Base-by-base conservation (phyloP, 2,888 invertebrate genomes). In the Conistra vaccinii region DNA sequence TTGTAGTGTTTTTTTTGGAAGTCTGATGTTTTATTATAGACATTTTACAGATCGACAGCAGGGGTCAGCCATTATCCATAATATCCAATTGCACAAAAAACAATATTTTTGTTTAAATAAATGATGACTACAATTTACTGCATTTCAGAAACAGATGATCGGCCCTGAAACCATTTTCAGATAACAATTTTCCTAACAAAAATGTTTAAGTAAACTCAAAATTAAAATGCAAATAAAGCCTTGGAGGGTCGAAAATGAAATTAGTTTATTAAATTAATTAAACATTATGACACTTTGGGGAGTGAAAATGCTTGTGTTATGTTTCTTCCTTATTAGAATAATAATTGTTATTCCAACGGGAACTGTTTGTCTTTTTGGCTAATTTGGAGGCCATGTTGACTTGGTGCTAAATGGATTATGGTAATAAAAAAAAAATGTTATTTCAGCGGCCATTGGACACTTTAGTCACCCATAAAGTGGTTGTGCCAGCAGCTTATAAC, bases 181-280 rank as follows among this genome's bases (percentile, higher is more conserved):
- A 62, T 35, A 63, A 51, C 1, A 57, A 58, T 58, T 42, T 48
- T 57, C 5, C 12, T 14, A 39, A 14, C 23, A 81, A 65, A 69
- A 71, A 75, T 42, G 12, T 42, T 74, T 29, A 35, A 32, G 57
- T 63, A 45, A 85, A 74, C 12, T 29, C 51, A 74, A n/a, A 78
- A 78, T 81, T 81, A 53, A 78, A 81, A 83, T 78, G 60, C 83
- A 69, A 81, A 81, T 78, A 78, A 58, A 23, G 51, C 69, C 65
- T 53, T 10, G 0, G 78, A 72, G 72, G 72, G 79, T 45, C 78
- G 51, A 72, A 69, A 83, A 72, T 58, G 12, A 61, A 83, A 78
- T 81, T 77, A 77, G 57, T 81, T 83, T 72, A 78, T 66, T 78
- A 72, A 83, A 72, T 83, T 81, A 78, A 81, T 82, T 78, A 82